Conservation (phyloP, 1,140 invertebrate genomes). For the Zeugodacus cucurbitae region DNA sequence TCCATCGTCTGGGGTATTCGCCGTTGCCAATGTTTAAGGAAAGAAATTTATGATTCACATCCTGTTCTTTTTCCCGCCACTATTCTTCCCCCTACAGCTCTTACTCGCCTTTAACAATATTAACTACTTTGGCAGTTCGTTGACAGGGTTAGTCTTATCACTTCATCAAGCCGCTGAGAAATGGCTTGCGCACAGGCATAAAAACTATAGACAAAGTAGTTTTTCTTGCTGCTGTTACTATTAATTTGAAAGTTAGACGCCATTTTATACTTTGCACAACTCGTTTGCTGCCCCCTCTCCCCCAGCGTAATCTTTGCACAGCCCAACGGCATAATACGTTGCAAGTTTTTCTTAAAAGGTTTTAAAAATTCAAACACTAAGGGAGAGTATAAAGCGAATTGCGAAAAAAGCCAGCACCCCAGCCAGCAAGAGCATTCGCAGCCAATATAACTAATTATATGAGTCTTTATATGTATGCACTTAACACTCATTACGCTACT, state of each 20-base stretch:
- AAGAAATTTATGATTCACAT: too few relatives aligned
- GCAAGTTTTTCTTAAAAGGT: background rate
- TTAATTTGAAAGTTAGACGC: slow-evolving; percentile 20
- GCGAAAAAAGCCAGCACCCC: background rate
- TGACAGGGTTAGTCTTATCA: background rate
- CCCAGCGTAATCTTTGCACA: background rate
- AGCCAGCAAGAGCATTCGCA: background rate
- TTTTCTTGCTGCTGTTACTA: slow-evolving; percentile 1
- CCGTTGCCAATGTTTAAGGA: too few relatives aligned
- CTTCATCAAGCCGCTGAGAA: background rate
- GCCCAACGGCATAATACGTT: background rate
- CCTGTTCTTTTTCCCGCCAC: too few relatives aligned
- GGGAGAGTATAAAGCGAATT: background rate
- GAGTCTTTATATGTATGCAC: background rate
- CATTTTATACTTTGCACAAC: background rate
- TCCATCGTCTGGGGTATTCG: too few relatives aligned
- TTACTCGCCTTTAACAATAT: background rate
- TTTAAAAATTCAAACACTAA: background rate
- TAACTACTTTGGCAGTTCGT: slow-evolving; percentile 12
- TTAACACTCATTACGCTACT: background rate
- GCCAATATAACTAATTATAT: slow-evolving; percentile 9
- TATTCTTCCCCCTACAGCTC: too few relatives aligned
- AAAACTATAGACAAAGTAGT: background rate
- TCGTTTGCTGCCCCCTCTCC: background rate
- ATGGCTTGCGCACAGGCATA: background rate